Conservation (phyloP, 2,113 vertebrate genomes). For the Smithornis capensis region DNA sequence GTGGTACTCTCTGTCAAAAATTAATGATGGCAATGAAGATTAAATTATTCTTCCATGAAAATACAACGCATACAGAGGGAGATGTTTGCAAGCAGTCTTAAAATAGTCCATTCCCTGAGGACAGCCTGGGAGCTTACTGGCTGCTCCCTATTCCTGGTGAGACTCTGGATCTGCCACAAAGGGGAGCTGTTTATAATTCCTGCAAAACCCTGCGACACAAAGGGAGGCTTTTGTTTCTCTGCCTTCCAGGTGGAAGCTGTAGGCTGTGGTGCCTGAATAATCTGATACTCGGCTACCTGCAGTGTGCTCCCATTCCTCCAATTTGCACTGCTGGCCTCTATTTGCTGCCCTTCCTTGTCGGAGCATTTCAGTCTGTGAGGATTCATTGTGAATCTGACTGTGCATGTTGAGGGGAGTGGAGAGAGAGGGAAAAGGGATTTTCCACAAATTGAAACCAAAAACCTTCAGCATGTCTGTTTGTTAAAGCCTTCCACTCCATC, state of each 20-base stretch:
- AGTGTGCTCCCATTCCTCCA: background rate
- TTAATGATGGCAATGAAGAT: conserved; percentile 48
- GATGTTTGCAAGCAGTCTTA: conserved; percentile 42
- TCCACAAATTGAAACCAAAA: conserved; percentile 9
- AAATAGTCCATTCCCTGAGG: conserved; percentile 44
- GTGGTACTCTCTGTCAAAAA: conserved; percentile 50
- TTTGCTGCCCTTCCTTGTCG: background rate
- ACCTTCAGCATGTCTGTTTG: background rate
- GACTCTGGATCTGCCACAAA: background rate
- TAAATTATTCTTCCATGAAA: conserved; percentile 54
- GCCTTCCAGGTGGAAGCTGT: conserved; percentile 10
- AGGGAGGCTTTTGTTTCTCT: conserved; percentile 33
- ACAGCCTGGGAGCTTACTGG: background rate
- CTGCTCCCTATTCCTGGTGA: background rate
- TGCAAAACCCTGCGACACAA: background rate
- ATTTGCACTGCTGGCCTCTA: conserved; percentile 1
- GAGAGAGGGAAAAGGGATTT: conserved; percentile 14
- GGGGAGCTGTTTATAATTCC: background rate
- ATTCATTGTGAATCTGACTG: background rate
- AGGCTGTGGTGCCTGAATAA: background rate
- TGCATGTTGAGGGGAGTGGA: background rate
- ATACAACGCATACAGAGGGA: background rate
- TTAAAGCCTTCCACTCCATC: background rate
- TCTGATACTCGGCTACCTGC: background rate
- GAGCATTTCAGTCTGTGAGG: background rate